Conservation (phyloP, 2,113 vertebrate species). For the Tragelaphus imberbis region DNA sequence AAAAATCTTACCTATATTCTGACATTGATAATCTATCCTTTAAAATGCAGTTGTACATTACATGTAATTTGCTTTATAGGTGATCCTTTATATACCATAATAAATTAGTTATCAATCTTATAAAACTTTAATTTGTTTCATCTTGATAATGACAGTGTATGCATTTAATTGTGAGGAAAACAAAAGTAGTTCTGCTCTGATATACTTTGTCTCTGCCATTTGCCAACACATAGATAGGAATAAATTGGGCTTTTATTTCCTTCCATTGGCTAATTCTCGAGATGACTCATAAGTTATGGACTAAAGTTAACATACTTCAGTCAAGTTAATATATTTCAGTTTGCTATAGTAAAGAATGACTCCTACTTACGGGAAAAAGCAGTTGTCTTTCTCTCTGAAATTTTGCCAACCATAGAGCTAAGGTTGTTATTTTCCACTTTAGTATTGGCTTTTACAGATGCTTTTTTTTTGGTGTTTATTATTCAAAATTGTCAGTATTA, state of each 20-base stretch:
- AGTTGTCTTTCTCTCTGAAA: neutral
- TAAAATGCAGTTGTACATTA: neutral
- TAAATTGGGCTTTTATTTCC: neutral
- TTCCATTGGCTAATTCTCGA: conserved; percentile 22
- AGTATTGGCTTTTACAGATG: neutral
- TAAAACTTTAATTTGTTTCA: neutral
- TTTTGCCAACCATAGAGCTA: neutral
- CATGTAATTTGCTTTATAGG: neutral
- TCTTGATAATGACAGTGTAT: neutral
- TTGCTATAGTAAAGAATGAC: neutral
- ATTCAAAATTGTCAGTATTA: neutral
- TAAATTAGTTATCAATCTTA: neutral
- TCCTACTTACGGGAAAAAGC: neutral
- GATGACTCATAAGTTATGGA: neutral
- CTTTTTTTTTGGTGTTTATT: conserved; percentile 10
- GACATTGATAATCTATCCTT: neutral
- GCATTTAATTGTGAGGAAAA: neutral
- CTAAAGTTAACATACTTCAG: neutral
- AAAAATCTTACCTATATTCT: neutral
- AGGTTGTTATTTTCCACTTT: neutral
- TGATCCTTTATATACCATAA: neutral
- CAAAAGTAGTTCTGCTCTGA: neutral
- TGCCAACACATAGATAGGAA: neutral
- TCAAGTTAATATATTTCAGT: neutral
- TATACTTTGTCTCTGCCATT: neutral